Percentiles rank a stretch among this genome's conserved stretches.
Evolutionary conservation across 2,113 vertebrate species (phyloP).

Genomic region (Anarhynchus alexandrinus): DNA sequence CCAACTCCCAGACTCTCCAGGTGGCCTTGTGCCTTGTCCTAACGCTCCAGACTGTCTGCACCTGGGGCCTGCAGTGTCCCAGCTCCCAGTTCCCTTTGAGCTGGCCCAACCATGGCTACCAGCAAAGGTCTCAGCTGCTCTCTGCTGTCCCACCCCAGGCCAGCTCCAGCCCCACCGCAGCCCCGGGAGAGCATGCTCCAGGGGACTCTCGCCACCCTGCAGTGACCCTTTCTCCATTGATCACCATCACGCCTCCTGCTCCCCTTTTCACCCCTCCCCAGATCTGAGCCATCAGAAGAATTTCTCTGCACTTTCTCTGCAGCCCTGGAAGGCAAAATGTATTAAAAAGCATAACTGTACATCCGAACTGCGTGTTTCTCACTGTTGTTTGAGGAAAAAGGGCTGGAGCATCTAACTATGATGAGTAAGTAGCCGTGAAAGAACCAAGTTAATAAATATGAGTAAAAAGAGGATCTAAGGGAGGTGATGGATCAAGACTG

Average conservation of each 20-base stretch:
- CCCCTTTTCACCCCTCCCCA: background rate
- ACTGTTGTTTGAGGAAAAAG: background rate
- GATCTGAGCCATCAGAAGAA: background rate
- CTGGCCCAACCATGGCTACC: background rate
- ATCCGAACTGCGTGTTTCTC: background rate
- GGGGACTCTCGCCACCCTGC: rapidly evolving
- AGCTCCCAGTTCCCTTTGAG: background rate
- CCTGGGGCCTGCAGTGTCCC: background rate
- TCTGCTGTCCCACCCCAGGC: background rate
- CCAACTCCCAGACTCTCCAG: background rate
- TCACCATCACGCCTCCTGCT: background rate
- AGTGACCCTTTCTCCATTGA: background rate
- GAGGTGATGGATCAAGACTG: background rate
- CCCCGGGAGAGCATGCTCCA: rapidly evolving
- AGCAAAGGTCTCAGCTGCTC: background rate
- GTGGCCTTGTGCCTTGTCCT: background rate
- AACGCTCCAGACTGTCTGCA: background rate
- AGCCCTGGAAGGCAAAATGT: background rate
- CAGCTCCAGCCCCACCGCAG: background rate
- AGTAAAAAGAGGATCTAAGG: background rate
- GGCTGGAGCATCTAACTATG: background rate
- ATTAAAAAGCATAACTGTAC: background rate
- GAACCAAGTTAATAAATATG: background rate
- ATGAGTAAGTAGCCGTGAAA: background rate
- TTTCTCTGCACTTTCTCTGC: background rate